phyloP scores from a whole-genome alignment of 2,113 vertebrate species.

The Aldabrachelys gigantea region DNA sequence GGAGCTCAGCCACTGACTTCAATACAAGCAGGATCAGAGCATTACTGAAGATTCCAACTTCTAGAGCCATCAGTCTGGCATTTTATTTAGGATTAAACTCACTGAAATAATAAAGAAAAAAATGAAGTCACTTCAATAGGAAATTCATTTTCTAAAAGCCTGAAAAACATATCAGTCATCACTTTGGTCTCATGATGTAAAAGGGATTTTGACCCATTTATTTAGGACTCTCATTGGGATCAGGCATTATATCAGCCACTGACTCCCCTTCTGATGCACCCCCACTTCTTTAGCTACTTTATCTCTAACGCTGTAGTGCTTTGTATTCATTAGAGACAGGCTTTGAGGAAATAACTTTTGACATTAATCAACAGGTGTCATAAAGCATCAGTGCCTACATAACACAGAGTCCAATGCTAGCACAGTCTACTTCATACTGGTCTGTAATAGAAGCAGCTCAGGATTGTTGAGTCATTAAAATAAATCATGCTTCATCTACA shows the following conservation, averaged over 20 bases:
- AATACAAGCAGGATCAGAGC: background rate
- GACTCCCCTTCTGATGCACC: background rate
- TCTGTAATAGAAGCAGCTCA: background rate
- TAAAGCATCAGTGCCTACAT: background rate
- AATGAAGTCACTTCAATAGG: slow-evolving; percentile 1
- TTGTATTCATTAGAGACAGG: fast-evolving
- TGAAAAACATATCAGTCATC: background rate
- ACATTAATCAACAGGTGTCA: fast-evolving
- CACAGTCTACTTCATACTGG: background rate
- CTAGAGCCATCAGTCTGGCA: background rate
- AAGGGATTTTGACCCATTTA: background rate
- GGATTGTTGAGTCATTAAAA: background rate
- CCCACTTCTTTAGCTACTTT: background rate
- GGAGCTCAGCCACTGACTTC: background rate
- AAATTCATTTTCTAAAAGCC: background rate
- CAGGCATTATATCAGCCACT: background rate
- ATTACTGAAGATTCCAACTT: background rate
- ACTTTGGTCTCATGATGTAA: fast-evolving
- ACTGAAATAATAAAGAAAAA: background rate
- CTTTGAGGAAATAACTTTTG: background rate
- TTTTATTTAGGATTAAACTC: background rate
- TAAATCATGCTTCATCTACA: background rate
- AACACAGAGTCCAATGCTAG: fast-evolving
- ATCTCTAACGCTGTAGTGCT: background rate
- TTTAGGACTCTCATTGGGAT: background rate